Evolutionary conservation across 2,113 vertebrate genomes (phyloP), one percentile per base, ranked within the genome.

Genomic region (Charina bottae): DNA sequence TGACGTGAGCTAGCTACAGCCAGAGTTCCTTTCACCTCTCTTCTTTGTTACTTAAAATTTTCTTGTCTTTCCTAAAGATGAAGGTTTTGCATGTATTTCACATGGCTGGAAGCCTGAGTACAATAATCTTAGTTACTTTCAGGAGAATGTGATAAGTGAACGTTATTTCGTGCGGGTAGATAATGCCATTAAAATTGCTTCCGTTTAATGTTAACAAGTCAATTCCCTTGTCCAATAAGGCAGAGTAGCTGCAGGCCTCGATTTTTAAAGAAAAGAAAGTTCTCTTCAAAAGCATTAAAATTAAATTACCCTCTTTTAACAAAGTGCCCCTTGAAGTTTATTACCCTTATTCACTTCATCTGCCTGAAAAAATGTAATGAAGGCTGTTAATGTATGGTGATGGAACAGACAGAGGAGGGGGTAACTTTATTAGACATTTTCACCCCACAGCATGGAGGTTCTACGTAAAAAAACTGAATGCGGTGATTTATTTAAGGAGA

Each of bases 31-130:
- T 91, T 89, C 53, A 87, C 89, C 59, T 92, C 90, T 92, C 15
- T 90, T 94, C 49, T 94, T 33, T 59, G 85, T 72, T 89, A 87
- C 89, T 83, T 89, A 60, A 88, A 33, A 3, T 92, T 95, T 94
- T 78, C 55, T 46, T 42, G 12, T 59, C 64, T 33, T 86, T 24
- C 58, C 90, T 94, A 59, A 72, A 95, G 85, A 87, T 68, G 26
- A 85, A 11, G 88, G 93, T 95, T 78, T 96, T 93, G n/a, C 53
- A 92, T 26, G 91, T 88, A 33, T 26, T 93, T 93, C 94, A 95
- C 49, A 94, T 93, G 85, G 89, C 95, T 94, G 94, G 94, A 84
- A 95, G 90, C 10, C 55, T 64, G 90, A 94, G 83, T 90, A 92
- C 92, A 93, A 90, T 96, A 90, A 59, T 1, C 1, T 1, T 60